A percentile compares a stretch with the other conserved stretches of the same genome.
Conservation (phyloP, 2,888 invertebrate species). For the Standfussiana lucernea region DNA sequence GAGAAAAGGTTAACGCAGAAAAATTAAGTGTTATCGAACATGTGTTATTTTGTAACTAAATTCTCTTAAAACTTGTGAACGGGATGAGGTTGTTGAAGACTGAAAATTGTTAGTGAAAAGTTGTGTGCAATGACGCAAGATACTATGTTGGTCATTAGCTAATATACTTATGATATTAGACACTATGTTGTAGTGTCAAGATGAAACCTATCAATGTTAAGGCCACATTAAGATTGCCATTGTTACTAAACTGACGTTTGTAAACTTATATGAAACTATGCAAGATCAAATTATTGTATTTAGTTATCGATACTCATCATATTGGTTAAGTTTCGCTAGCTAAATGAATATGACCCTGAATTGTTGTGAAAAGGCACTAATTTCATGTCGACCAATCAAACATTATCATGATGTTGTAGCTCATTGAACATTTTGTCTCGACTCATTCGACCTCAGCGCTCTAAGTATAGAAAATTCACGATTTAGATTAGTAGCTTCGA, state of each 20-base stretch:
- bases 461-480: conserved; percentile 17
- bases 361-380: conserved; percentile 1
- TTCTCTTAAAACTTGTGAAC: conserved; percentile 51
- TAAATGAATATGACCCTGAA: not conserved
- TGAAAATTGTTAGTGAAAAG: conserved; percentile 68
- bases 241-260: conserved; percentile 11
- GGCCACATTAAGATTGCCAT: not conserved
- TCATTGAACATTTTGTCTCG: conserved; percentile 27
- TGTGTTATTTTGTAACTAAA: conserved; percentile 14
- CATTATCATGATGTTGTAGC: not conserved
- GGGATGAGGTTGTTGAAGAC: conserved; percentile 75
- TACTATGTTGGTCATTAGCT: conserved; percentile 51
- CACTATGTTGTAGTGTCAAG: conserved; percentile 15
- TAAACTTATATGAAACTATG: conserved; percentile 14
- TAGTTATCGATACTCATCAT: not conserved
- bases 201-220: not conserved
- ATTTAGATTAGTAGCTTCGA: conserved; percentile 14
- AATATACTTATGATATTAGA: conserved; percentile 35
- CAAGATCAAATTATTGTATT: not conserved
- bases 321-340: not conserved
- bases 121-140: conserved; percentile 50
- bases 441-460: conserved; percentile 40
- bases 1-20: not conserved
- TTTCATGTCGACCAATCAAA: conserved; percentile 8
- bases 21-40: not conserved